Percentiles rank a stretch among this genome's conserved stretches.
phyloP scores from a whole-genome alignment of 2,888 invertebrate genomes.

The Drosophila prolongata region DNA sequence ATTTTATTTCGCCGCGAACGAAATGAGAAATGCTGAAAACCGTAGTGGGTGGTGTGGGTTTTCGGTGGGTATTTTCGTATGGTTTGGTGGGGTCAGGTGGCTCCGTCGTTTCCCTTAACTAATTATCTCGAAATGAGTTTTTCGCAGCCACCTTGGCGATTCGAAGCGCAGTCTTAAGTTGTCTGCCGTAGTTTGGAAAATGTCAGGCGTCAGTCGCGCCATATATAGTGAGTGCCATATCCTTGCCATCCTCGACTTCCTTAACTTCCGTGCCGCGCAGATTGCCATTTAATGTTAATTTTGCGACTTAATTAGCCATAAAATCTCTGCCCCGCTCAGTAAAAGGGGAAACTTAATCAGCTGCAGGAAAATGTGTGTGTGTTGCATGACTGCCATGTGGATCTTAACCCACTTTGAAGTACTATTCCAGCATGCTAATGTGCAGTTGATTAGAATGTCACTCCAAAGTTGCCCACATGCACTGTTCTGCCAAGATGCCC shows the following conservation, averaged over 20 bases:
- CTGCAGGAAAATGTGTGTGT: slow-evolving; percentile 47
- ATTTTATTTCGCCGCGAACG: slow-evolving; percentile 42
- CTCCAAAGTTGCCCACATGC: slow-evolving; percentile 47
- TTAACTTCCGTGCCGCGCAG: slow-evolving; percentile 46
- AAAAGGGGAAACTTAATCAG: slow-evolving; percentile 59
- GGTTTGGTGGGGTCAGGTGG: not conserved
- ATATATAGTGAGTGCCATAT: slow-evolving; percentile 17
- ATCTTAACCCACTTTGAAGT: slow-evolving; percentile 42
- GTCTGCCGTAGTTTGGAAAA: slow-evolving; percentile 40
- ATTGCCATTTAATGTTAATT: slow-evolving; percentile 76
- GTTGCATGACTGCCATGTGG: slow-evolving; percentile 41
- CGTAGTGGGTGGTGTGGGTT: slow-evolving; percentile 13
- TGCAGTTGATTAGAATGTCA: slow-evolving; percentile 78
- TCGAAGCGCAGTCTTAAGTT: slow-evolving; percentile 30
- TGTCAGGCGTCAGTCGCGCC: slow-evolving; percentile 25
- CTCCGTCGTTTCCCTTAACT: slow-evolving; percentile 29
- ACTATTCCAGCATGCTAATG: slow-evolving; percentile 69
- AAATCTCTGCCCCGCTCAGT: slow-evolving; percentile 43
- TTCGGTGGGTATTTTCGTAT: not conserved
- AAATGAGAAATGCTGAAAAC: slow-evolving; percentile 40
- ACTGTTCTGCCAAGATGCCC: slow-evolving; percentile 19
- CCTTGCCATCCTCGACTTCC: slow-evolving; percentile 5
- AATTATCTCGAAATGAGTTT: slow-evolving; percentile 71
- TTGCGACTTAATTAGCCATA: slow-evolving; percentile 76
- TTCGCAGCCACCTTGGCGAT: slow-evolving; percentile 30